Conservation (phyloP, 2,888 invertebrate genomes). For the Rotaria macrura region DNA sequence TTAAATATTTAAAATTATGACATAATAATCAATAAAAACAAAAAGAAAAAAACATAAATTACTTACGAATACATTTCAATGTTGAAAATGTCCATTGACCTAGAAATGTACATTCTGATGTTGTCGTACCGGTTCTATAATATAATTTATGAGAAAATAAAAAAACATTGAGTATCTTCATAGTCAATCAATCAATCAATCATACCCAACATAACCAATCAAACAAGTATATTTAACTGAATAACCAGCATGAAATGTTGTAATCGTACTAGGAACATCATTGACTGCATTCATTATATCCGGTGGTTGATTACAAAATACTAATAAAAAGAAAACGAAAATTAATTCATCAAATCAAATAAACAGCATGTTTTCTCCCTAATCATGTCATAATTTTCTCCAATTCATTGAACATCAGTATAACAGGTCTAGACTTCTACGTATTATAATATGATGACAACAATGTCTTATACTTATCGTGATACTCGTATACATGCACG, state of each 20-base stretch:
- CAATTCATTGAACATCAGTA: neutral
- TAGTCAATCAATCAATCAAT: too few relatives aligned
- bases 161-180: neutral
- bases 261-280: slow-evolving; percentile 9
- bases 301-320: slow-evolving; percentile 8
- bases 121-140: neutral
- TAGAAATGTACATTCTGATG: neutral
- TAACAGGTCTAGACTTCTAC: neutral
- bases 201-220: slow-evolving; percentile 13
- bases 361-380: neutral
- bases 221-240: slow-evolving; percentile 14
- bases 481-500: neutral
- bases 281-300: neutral
- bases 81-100: slow-evolving; percentile 12
- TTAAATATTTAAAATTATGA: too few relatives aligned
- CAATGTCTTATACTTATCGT: neutral
- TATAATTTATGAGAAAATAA: neutral
- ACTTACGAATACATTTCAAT: neutral
- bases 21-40: neutral
- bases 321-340: neutral
- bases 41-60: too few relatives aligned
- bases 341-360: neutral
- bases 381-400: slow-evolving; percentile 6
- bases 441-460: neutral
- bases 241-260: slow-evolving; percentile 7